Evolutionary conservation across 1,140 invertebrate genomes (phyloP).

Genomic region (Gerris buenoi): DNA sequence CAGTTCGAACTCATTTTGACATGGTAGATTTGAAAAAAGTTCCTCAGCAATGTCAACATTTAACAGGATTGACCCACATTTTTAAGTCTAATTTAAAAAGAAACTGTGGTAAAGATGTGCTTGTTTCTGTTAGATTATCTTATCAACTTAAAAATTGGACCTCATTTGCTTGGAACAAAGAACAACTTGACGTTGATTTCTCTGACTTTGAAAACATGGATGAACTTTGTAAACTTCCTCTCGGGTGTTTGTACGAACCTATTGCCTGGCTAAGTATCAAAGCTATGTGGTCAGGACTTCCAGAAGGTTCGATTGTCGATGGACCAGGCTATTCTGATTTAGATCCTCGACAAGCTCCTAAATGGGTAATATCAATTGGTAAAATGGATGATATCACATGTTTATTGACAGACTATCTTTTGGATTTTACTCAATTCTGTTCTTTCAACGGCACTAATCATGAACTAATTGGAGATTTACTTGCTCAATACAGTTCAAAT

Average conservation of each 20-base stretch:
- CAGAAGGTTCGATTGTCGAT: slow-evolving; percentile 75
- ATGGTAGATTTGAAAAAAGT: slow-evolving; percentile 72
- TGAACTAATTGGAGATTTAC: slow-evolving; percentile 40
- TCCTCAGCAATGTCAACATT: slow-evolving; percentile 65
- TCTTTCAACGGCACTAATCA: slow-evolving; percentile 33
- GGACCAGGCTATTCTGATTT: slow-evolving; percentile 75
- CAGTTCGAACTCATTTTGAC: slow-evolving; percentile 62
- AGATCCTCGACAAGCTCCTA: slow-evolving; percentile 65
- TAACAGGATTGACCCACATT: slow-evolving; percentile 39
- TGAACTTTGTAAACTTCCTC: slow-evolving; percentile 52
- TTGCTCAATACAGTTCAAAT: neutral
- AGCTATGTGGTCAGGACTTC: slow-evolving; percentile 73
- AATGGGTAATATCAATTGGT: slow-evolving; percentile 52
- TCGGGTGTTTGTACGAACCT: slow-evolving; percentile 70
- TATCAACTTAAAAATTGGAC: slow-evolving; percentile 62
- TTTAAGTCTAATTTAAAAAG: slow-evolving; percentile 64
- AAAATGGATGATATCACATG: slow-evolving; percentile 44
- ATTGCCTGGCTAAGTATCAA: slow-evolving; percentile 60
- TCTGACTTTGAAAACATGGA: slow-evolving; percentile 40
- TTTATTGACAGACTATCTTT: slow-evolving; percentile 46
- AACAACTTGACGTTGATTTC: slow-evolving; percentile 55
- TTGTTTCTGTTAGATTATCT: slow-evolving; percentile 64
- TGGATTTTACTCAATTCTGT: slow-evolving; percentile 38
- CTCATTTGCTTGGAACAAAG: slow-evolving; percentile 46
- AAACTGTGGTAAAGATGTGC: slow-evolving; percentile 43